These are phyloP conservation scores for Dipus sagitta DNA, from an alignment of 2,797 vertebrate genomes.

Conservation along the genomic window DNA sequence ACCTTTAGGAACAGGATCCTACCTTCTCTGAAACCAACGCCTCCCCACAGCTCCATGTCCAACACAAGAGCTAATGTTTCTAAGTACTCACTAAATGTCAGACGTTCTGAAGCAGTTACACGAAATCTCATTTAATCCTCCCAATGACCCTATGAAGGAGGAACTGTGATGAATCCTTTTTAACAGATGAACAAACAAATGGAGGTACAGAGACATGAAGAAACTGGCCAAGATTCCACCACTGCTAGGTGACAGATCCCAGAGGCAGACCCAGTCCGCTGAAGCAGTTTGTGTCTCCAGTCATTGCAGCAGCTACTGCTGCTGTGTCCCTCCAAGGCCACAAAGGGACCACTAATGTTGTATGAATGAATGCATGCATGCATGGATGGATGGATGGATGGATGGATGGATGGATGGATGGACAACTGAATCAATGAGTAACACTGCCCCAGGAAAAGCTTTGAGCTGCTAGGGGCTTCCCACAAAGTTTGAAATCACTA, in stretches of 20 bases:
- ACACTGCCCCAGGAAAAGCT: slow-evolving; percentile 11
- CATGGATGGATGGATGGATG: slow-evolving; percentile 4
- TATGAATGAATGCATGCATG: background rate
- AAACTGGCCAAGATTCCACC: background rate
- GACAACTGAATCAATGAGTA: background rate
- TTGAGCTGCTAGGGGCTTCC: background rate
- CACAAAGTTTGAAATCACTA: background rate
- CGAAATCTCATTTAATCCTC: slow-evolving; percentile 33
- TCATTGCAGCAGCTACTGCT: accelerated
- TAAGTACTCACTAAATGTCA: slow-evolving; percentile 51
- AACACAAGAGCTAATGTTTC: background rate
- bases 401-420: background rate
- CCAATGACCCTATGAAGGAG: background rate
- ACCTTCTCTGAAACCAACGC: slow-evolving; percentile 6
- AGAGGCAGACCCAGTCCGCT: background rate
- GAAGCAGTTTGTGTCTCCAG: accelerated
- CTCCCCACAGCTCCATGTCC: background rate
- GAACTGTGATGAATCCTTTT: background rate
- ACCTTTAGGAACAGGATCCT: background rate
- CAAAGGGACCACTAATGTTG: background rate
- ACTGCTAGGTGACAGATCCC: background rate
- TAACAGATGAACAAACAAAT: slow-evolving; percentile 28
- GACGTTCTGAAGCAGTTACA: background rate
- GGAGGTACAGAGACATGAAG: background rate
- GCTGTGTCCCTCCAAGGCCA: background rate